Percentiles rank a stretch among this genome's conserved stretches.
phyloP scores from a whole-genome alignment of 2,113 vertebrate genomes.

The human region GRCh38 chr13:56806001-56806500 shows the following conservation, averaged over 20 bases:
- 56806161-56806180: not conserved
- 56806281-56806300: not conserved
- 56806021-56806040: not conserved
- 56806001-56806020: not conserved
- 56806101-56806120: not conserved
- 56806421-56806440: not conserved
- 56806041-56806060: not conserved
- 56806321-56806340: not conserved
- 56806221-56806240: not conserved
- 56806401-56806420: not conserved
- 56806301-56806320: not conserved
- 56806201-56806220: not conserved
- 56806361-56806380: not conserved
- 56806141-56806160: not conserved
- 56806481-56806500: not conserved
- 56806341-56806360: not conserved
- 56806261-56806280: not conserved
- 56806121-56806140: not conserved
- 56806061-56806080: not conserved
- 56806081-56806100: not conserved
- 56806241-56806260: not conserved
- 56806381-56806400: not conserved
- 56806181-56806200: not conserved
- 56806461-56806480: not conserved
- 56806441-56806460: not conserved